Conservation (phyloP, 2,888 invertebrate species). For the Leucophora obtusa region DNA sequence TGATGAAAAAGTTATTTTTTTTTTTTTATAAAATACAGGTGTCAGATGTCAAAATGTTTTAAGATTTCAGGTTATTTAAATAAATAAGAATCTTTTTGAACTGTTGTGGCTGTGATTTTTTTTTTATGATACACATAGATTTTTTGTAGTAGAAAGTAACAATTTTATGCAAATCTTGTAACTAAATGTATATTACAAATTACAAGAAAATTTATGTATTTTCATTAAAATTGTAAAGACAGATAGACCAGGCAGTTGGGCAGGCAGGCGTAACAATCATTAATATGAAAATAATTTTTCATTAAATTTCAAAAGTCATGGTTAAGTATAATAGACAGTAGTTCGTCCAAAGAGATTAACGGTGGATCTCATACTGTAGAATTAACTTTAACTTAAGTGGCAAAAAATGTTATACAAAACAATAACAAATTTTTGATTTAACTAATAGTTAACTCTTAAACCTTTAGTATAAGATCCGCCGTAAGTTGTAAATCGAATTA, state of each 20-base stretch:
- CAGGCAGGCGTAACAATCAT: slow-evolving; percentile 31
- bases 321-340: neutral
- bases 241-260: neutral
- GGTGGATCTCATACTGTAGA: too few species aligned
- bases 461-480: too few species aligned
- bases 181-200: slow-evolving; percentile 52
- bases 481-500: neutral
- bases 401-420: too few species aligned
- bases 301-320: neutral
- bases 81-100: slow-evolving; percentile 4
- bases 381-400: too few species aligned
- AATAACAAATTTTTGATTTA: too few species aligned
- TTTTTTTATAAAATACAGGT: slow-evolving; percentile 15
- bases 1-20: slow-evolving; percentile 25
- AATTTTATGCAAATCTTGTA: slow-evolving; percentile 48
- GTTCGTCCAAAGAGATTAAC: too few species aligned
- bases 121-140: slow-evolving; percentile 5
- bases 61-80: neutral
- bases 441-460: too few species aligned
- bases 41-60: slow-evolving; percentile 44
- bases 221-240: neutral
- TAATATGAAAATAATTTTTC: slow-evolving; percentile 25
- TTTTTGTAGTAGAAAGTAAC: neutral
- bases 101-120: slow-evolving; percentile 6
- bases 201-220: slow-evolving; percentile 41